Evolutionary conservation across 2,888 invertebrate species (phyloP).

Genomic region (Synergus umbraculus): DNA sequence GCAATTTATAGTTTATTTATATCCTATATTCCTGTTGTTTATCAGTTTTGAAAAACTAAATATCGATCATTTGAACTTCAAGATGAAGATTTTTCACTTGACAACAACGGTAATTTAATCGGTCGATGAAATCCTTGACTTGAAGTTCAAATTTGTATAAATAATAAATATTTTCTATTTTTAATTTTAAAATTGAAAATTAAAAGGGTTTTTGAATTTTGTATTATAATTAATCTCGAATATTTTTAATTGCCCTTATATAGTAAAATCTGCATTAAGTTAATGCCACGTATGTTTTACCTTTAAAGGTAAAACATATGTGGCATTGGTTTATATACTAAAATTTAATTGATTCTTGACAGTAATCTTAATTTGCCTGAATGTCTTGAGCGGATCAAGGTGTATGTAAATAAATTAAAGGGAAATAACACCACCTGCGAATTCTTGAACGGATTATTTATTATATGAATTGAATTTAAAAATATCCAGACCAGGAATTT

Average conservation of each 20-base stretch:
- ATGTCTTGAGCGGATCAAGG: background rate
- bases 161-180: background rate
- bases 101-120: background rate
- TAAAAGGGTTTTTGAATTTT: background rate
- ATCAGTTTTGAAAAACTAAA: background rate
- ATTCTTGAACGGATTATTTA: background rate
- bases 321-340: background rate
- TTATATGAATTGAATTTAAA: background rate
- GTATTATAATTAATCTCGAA: background rate
- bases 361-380: background rate
- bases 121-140: background rate
- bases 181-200: background rate
- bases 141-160: background rate
- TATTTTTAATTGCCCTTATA: background rate
- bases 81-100: background rate
- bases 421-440: constrained; percentile 3
- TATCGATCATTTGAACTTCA: background rate
- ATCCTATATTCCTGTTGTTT: background rate
- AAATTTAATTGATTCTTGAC: background rate
- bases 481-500: background rate
- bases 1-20: background rate
- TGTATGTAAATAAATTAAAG: constrained; percentile 17
- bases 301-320: background rate
- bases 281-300: background rate
- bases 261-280: background rate